A percentile compares a stretch with the other conserved stretches of the same genome.
These are phyloP conservation scores for Heterochromis multidens DNA, from an alignment of 2,113 vertebrate genomes.

Conservation along the genomic window DNA sequence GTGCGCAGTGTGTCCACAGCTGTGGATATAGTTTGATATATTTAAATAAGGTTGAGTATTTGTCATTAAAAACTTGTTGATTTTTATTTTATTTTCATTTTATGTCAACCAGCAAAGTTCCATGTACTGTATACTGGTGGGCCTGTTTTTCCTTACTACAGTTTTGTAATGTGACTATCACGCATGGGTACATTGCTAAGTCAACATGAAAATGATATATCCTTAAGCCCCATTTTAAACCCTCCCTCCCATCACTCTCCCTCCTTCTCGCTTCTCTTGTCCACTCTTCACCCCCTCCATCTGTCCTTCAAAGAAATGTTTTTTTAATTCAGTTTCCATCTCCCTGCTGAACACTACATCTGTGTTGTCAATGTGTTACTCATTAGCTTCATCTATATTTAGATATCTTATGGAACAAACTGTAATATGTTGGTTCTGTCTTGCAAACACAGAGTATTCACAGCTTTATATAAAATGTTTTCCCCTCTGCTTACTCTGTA, in stretches of 20 bases:
- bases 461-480: not conserved
- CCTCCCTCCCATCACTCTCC: not conserved
- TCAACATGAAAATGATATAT: conserved; percentile 20
- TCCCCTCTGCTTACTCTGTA: not conserved
- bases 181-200: conserved; percentile 4
- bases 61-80: not conserved
- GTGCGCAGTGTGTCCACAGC: not conserved
- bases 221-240: not conserved
- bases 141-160: not conserved
- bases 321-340: not conserved
- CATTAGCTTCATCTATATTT: conserved; percentile 27
- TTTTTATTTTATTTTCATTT: not conserved
- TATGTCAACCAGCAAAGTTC: not conserved
- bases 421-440: not conserved
- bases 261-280: not conserved
- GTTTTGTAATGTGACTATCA: not conserved
- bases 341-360: not conserved
- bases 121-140: not conserved
- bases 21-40: not conserved
- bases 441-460: not conserved
- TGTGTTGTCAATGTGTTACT: not conserved
- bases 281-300: not conserved
- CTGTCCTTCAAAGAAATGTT: not conserved
- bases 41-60: not conserved
- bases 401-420: conserved; percentile 4